A percentile compares a stretch with the other conserved stretches of the same genome.
Evolutionary conservation across 2,113 vertebrate genomes (phyloP).

Genomic region (Bubo bubo): DNA sequence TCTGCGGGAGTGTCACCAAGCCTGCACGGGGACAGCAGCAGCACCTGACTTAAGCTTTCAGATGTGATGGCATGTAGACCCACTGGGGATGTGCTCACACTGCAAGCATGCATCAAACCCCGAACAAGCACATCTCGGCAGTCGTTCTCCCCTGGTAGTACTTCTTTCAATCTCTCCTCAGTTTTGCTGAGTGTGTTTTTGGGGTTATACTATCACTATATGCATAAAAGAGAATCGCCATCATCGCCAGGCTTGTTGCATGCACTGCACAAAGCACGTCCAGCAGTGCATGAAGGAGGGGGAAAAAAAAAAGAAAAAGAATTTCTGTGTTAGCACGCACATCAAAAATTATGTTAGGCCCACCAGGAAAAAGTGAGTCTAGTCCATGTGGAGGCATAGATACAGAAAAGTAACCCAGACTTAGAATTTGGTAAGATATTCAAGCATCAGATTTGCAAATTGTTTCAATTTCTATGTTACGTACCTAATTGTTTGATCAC

Average conservation of each 20-base stretch:
- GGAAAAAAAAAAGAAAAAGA: no score
- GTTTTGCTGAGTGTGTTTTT: neutral
- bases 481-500: neutral
- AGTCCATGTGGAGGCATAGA: neutral
- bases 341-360: neutral
- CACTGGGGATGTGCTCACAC: neutral
- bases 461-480: neutral
- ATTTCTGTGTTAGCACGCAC: neutral
- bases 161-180: neutral
- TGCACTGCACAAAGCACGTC: neutral
- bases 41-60: neutral
- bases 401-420: neutral
- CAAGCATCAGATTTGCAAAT: neutral
- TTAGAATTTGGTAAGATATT: neutral
- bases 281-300: neutral
- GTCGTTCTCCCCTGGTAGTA: no score
- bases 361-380: neutral
- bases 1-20: neutral
- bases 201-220: neutral
- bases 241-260: neutral
- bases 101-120: neutral
- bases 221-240: neutral
- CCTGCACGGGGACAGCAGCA: neutral
- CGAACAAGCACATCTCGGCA: neutral
- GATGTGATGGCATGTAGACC: neutral